phyloP scores from a whole-genome alignment of 2,888 invertebrate species.

The Heterodera filipjevi region DNA sequence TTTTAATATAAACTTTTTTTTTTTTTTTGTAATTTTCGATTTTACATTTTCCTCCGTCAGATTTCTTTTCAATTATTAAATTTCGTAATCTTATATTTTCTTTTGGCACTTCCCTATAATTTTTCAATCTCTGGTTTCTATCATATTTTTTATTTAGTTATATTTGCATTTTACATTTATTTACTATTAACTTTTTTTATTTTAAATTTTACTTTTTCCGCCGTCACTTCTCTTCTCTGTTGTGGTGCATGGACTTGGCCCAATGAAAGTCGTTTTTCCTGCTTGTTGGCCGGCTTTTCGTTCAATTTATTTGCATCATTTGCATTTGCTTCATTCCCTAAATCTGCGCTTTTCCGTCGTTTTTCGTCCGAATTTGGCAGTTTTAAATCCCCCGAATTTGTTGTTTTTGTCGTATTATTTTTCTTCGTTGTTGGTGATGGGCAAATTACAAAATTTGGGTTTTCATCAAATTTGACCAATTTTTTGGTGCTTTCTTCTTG shows the following conservation, averaged over 20 bases:
- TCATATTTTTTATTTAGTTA: too few relatives aligned
- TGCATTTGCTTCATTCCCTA: background rate
- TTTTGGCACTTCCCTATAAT: background rate
- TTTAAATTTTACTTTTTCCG: background rate
- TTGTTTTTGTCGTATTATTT: background rate
- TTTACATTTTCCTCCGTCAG: background rate
- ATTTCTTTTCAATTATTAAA: too few relatives aligned
- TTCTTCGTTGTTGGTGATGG: background rate
- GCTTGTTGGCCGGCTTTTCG: background rate
- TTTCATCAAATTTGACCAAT: background rate
- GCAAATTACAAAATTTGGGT: background rate
- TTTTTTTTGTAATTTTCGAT: background rate
- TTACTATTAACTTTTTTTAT: background rate
- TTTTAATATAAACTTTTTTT: background rate
- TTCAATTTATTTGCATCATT: background rate
- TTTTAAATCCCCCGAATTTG: background rate
- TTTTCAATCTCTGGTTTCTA: too few relatives aligned
- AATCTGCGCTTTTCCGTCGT: background rate
- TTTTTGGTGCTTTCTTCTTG: background rate
- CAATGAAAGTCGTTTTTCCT: conserved; percentile 14
- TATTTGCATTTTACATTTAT: too few relatives aligned
- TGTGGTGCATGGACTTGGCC: conserved; percentile 11
- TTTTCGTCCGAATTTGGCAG: background rate
- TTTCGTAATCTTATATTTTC: too few relatives aligned
- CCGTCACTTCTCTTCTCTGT: background rate